Evolutionary conservation across 2,113 vertebrate genomes (phyloP), one percentile per base, ranked within the genome.

Genomic region (Chloroceryle aenea): DNA sequence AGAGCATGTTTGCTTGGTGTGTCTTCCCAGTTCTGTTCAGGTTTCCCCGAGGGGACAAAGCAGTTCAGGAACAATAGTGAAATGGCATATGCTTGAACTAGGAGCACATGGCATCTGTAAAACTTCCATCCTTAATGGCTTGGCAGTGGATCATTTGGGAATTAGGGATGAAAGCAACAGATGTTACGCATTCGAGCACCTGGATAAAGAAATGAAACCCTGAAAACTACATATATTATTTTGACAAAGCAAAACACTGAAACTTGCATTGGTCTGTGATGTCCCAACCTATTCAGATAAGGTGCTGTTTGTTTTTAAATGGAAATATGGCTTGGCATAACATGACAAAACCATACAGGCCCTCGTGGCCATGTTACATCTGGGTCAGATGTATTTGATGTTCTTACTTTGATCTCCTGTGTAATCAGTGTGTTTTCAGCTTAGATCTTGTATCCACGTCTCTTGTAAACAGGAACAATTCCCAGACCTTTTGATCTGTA

Each of bases 401-500:
- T 97, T 97, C 76, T 90, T 81, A 19, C 97, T 97, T 97, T 97
- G 95, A 97, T 97, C 93, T 95, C 76, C 69, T 76, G 86, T 93
- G 66, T 94, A 97, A 97, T 97, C 96, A 90, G 80, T 91, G 77
- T 88, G 95, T 96, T 97, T 97, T 94, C 89, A 96, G 92, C 93
- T 96, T 95, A 96, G 92, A 95, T 87, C 93, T 95, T 85, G 79
- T 92, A 93, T 95, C 84, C 91, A 90, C 2, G 0, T 95, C 87
- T 96, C 95, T 72, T 85, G 97, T 95, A 97, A 97, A 95, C 92
- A 96, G 50, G 91, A 95, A 89, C 87, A 85, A 81, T 96, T 93
- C 91, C 82, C 87, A 96, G 93, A 93, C 87, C 87, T 97, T 97
- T 97, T 97, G 95, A 97, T 97, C 96, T 97, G 32, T 63, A 95